Evolutionary conservation across 92 coral and sea anemone genomes (phyloP), one percentile per base, ranked within the genome.

Genomic region (Epizoanthus fatuus): DNA sequence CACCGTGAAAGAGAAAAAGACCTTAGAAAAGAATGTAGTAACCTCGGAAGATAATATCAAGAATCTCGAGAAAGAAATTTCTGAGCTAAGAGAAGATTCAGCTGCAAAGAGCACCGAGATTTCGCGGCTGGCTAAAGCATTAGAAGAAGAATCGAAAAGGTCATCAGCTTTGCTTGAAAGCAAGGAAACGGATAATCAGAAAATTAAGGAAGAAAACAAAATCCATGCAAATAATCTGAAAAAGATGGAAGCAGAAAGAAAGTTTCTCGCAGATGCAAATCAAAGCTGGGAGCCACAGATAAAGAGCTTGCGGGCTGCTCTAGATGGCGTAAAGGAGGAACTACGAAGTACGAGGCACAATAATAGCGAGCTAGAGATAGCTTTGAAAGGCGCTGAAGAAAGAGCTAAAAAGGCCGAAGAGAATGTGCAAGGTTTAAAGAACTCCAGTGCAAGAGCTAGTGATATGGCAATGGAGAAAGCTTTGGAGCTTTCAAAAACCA

Each of bases 401-500:
- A 88, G 90, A 45, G 74, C 91, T n/a, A 72, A 72, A 52, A 91
- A 60, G 38, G 93, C 92, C 19, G 92, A 88, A 56, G 91, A 93
- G 35, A 85, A 72, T 25, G 75, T 87, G 12, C 80, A 89, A 37
- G 92, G 91, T 17, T 35, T 97, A 65, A 84, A 89, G 51, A 92
- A 86, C 29, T 94, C 92, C 44, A 91, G 91, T 63, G 99, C 99
- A 13, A 84, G 81, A 58, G 88, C 93, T 0, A 97, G 90, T 55
- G 99, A 97, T 71, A 81, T 97, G 89, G 99, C 96, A 15, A 97
- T 97, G 99, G 99, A 97, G 72, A 97, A 95, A 51, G 91, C 99
- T 1, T 87, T 95, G 17, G 99, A 97, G 66, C 92, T 97, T 35
- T 97, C 99, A 3, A 94, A 96, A 16, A 91, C 92, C 3, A 93